Base-by-base conservation (phyloP, 2,888 invertebrate genomes). In the Watsonalla cultraria region DNA sequence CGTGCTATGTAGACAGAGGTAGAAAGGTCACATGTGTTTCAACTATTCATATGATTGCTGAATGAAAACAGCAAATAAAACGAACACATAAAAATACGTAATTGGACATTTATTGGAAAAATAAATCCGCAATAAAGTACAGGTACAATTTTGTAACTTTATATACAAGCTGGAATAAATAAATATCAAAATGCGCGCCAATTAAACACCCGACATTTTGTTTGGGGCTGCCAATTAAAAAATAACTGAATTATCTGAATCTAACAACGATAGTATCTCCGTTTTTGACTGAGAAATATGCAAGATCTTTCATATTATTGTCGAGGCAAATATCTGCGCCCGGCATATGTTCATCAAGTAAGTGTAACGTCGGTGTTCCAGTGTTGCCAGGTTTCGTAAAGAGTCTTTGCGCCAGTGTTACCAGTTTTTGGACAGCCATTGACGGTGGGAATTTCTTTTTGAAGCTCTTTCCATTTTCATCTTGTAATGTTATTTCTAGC, bases 391-490 rank as follows among this genome's bases (percentile, higher is more conserved):
- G 55, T 60, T 80, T 87, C 0, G 93, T 91, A 74, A 96, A 96
- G 64, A 96, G 85, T 80, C 96, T 93, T 75, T 96, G 95, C 0
- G 95, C 93, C 62, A 98, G 86, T 71, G 95, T 95, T 69, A 94
- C 94, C 60, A 98, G 87, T 79, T 97, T 97, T 78, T 96, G 96
- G 11, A 97, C 94, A 6, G 94, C 92, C 93, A 97, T 96, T 54
- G 95, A 93, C 0, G 94, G 92, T 9, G 96, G 94, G 68, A 97
- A 91, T 76, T 94, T 95, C 79, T 96, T 96, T 69, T 92, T 92
- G 51, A 94, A 76, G 46, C 92, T 90, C 65, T 91, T 92, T 7
- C 93, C 92, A 54, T 83, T 86, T 65, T 92, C 92, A 60, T 92
- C 92, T 52, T 80, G 76, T 1, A 92, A 70, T 54, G 87, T 89